Evolutionary conservation across 2,797 vertebrate genomes (phyloP), one percentile per base, ranked within the genome.

Genomic region (Sparidentex hasta): DNA sequence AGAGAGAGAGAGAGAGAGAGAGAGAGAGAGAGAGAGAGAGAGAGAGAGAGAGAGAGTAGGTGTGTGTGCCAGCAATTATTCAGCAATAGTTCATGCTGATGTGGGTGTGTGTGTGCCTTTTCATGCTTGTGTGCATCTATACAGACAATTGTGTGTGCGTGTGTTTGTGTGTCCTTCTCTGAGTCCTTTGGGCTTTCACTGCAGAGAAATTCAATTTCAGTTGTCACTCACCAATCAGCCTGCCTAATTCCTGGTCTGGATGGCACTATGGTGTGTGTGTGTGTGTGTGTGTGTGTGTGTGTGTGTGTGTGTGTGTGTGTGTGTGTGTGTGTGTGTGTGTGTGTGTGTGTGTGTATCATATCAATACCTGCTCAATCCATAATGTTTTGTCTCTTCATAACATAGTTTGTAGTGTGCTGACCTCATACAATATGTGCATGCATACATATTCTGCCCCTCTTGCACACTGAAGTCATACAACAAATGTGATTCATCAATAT

Each of bases 221-320:
- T 80, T 91, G 92, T 91, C 90, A 92, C 67, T 91, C 81, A 92
- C 78, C 84, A 92, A 89, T 90, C 88, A 88, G 80, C 51, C 65
- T 69, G 67, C 65, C 84, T 91, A 91, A 90, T 90, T 90, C 85
- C 78, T 76, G 57, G 69, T 77, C 78, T 90, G 81, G 80, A 86
- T 74, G 65, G 56, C 59, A 76, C 75, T 57, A 1, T 41, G 11
- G 18, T 77, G 43, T 38, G 63, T 71, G 58, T 44, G 29, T 66
- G 47, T 48, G 61, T 69, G 59, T 71, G 62, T 52, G 47, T 61
- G 7, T 9, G 71, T 69, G 66, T 41, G 54, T 65, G 47, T 44
- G 50, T 64, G 29, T 58, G 20, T 56, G 11, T 23, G 33, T 17
- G 16, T 43, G 44, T 65, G 59, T 73, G 62, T 57, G 18, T 77